A percentile compares a stretch with the other conserved stretches of the same genome.
Evolutionary conservation across 2,888 invertebrate species (phyloP).

Genomic region (Pandemis heparana): DNA sequence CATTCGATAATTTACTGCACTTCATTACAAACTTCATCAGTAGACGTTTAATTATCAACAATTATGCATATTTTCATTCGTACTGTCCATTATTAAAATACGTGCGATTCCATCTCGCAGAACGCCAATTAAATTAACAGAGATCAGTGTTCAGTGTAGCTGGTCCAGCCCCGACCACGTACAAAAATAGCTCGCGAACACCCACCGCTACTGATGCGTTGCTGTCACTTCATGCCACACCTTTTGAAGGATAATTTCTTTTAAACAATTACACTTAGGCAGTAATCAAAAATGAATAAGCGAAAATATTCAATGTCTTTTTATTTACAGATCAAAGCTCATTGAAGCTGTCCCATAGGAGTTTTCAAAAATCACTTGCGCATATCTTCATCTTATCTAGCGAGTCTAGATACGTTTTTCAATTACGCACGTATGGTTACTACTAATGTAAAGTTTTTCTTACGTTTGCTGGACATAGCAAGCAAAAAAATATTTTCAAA

Average conservation of each 20-base stretch:
- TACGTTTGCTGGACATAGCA: too few species aligned
- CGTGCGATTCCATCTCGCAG: slow-evolving; percentile 48
- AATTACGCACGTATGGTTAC: too few species aligned
- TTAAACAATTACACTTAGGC: too few species aligned
- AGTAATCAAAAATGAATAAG: too few species aligned
- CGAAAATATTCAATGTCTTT: too few species aligned
- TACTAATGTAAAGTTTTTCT: too few species aligned
- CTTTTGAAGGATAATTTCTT: neutral
- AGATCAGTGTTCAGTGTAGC: slow-evolving; percentile 49
- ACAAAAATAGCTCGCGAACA: slow-evolving; percentile 41
- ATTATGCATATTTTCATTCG: slow-evolving; percentile 62
- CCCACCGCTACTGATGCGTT: neutral
- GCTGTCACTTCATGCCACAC: neutral
- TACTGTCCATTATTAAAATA: slow-evolving; percentile 55
- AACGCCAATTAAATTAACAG: slow-evolving; percentile 51
- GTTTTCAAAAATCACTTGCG: too few species aligned
- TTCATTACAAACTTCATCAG: slow-evolving; percentile 51
- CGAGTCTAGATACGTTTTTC: too few species aligned
- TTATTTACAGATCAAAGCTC: too few species aligned
- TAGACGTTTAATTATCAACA: slow-evolving; percentile 59
- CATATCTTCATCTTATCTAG: too few species aligned
- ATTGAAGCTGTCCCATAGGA: too few species aligned
- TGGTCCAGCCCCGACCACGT: slow-evolving; percentile 23
- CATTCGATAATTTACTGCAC: slow-evolving; percentile 50
- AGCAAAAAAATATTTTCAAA: too few species aligned